A percentile compares a stretch with the other conserved stretches of the same genome.
phyloP scores from a whole-genome alignment of 1,140 invertebrate genomes.

The Rhopalosiphum padi region DNA sequence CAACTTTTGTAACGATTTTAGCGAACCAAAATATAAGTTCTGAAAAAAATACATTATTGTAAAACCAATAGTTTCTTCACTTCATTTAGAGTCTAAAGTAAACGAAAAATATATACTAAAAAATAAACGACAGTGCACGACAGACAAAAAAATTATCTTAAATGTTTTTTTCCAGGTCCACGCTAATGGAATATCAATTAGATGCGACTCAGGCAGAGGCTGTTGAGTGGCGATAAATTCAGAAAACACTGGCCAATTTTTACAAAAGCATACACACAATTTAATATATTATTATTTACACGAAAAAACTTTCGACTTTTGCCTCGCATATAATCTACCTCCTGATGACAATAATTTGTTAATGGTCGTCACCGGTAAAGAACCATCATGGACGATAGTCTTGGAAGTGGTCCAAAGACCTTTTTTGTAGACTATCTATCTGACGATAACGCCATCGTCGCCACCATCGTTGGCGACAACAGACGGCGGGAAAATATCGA shows the following conservation, averaged over 20 bases:
- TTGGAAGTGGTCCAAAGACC: slow-evolving; percentile 13
- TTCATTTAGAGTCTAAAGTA: not conserved
- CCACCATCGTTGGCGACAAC: not conserved
- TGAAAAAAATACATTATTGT: not conserved
- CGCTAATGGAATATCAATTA: slow-evolving; percentile 46
- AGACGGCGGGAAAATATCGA: slow-evolving; percentile 22
- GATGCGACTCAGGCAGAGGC: not conserved
- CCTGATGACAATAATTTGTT: not conserved
- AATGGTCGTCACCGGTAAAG: not conserved
- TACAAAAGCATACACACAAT: not conserved
- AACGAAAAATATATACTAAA: slow-evolving; percentile 6
- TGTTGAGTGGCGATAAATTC: not conserved
- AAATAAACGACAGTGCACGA: not conserved
- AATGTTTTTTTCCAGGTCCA: not conserved
- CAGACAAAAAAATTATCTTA: not conserved
- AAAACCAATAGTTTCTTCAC: not conserved
- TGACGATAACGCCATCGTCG: not conserved
- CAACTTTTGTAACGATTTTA: not conserved
- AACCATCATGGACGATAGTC: not conserved
- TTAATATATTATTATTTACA: not conserved
- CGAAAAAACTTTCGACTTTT: not conserved
- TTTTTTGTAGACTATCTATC: slow-evolving; percentile 10
- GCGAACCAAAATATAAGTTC: not conserved
- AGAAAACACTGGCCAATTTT: not conserved
- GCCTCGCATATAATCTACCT: not conserved